phyloP scores from a whole-genome alignment of 2,797 vertebrate species.

The Xenentodon cancila region DNA sequence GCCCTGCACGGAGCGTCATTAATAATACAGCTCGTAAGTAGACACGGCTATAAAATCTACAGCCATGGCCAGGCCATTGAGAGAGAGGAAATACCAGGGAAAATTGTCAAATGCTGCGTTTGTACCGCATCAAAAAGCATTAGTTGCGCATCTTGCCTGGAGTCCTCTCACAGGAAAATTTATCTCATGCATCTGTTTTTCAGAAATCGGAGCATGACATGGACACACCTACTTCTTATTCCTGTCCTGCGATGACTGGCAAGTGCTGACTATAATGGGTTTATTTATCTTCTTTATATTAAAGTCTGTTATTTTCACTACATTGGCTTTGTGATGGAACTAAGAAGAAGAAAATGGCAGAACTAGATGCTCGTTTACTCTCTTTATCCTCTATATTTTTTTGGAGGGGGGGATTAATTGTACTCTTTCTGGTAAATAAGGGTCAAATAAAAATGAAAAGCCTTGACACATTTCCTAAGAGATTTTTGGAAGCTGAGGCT shows the following conservation, averaged over 20 bases:
- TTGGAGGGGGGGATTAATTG: too few species aligned
- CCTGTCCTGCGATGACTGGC: too few species aligned
- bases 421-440: background rate
- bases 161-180: slow-evolving; percentile 3
- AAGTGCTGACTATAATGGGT: too few species aligned
- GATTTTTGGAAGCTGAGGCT: slow-evolving; percentile 36
- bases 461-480: slow-evolving; percentile 12
- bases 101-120: slow-evolving; percentile 14
- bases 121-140: slow-evolving; percentile 17
- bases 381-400: too few species aligned
- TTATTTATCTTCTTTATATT: too few species aligned
- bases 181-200: slow-evolving; percentile 11
- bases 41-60: slow-evolving; percentile 2
- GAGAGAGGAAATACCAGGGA: slow-evolving; percentile 8
- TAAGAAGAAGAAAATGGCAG: too few species aligned
- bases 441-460: slow-evolving; percentile 20
- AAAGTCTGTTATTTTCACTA: too few species aligned
- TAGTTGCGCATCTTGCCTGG: slow-evolving; percentile 11
- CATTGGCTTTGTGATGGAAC: too few species aligned
- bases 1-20: background rate
- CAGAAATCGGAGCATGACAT: slow-evolving; percentile 1
- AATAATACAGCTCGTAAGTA: slow-evolving; percentile 1
- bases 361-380: slow-evolving; percentile 4
- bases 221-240: too few species aligned
- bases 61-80: background rate